Percentiles rank a stretch among this genome's conserved stretches.
These are phyloP conservation scores for Monochamus alternatus DNA, from an alignment of 2,888 invertebrate genomes.

Conservation along the genomic window DNA sequence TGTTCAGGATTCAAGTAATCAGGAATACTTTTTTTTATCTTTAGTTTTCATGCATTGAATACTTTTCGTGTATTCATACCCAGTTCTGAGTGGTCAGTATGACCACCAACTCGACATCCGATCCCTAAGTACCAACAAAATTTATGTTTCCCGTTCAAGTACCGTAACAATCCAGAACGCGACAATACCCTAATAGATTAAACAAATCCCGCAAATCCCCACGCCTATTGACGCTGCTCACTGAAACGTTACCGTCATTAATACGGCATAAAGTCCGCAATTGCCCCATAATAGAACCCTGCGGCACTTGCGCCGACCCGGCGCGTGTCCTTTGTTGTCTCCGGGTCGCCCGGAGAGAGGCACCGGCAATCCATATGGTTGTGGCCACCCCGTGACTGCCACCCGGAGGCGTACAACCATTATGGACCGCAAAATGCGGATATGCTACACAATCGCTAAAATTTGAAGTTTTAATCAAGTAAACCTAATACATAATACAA, in stretches of 20 bases:
- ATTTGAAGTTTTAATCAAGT: too few relatives aligned
- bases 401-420: not conserved
- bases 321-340: constrained; percentile 62
- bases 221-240: constrained; percentile 51
- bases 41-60: too few relatives aligned
- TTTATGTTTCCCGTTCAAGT: constrained; percentile 20
- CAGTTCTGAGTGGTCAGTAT: not conserved
- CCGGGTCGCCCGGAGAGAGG: constrained; percentile 32
- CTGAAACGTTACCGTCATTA: constrained; percentile 64
- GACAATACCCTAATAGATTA: constrained; percentile 40
- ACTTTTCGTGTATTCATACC: not conserved
- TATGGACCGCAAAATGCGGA: not conserved
- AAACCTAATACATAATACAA: too few relatives aligned
- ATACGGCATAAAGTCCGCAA: constrained; percentile 63
- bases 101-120: not conserved
- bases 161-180: constrained; percentile 21
- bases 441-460: too few relatives aligned
- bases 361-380: constrained; percentile 43
- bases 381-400: not conserved
- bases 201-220: constrained; percentile 24
- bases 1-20: too few relatives aligned
- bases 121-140: not conserved
- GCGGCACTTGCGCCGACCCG: constrained; percentile 61
- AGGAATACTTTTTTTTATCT: too few relatives aligned
- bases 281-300: constrained; percentile 64